Evolutionary conservation across 2,113 vertebrate species (phyloP).

Genomic region (Nymphicus hollandicus): DNA sequence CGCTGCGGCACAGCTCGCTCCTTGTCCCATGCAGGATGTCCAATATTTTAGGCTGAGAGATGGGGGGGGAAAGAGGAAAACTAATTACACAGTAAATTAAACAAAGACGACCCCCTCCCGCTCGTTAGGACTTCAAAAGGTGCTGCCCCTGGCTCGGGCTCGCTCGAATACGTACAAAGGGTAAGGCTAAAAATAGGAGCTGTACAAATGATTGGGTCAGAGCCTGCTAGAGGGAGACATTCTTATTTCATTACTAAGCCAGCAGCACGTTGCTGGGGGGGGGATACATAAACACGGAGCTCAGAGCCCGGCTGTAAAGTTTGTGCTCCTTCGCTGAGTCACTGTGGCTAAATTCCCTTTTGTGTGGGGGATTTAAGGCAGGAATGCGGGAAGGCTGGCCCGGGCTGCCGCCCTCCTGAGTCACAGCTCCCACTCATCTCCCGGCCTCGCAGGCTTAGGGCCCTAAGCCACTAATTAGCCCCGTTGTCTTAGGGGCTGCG

Average conservation of each 20-base stretch:
- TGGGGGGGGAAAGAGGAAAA: background rate
- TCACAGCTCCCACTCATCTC: background rate
- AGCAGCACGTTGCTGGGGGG: background rate
- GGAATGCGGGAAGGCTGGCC: background rate
- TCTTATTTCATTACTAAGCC: conserved; percentile 39
- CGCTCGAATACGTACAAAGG: background rate
- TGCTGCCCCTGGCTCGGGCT: background rate
- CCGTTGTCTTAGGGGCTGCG: background rate
- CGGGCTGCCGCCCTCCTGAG: background rate
- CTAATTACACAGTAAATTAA: conserved; percentile 5
- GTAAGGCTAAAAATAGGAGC: conserved; percentile 44
- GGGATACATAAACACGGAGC: background rate
- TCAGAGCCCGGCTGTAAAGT: conserved; percentile 45
- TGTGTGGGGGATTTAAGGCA: background rate
- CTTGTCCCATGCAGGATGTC: background rate
- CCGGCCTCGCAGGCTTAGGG: background rate
- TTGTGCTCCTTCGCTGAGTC: conserved; percentile 38
- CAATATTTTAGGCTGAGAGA: conserved; percentile 5
- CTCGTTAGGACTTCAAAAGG: background rate
- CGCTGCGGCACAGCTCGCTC: background rate
- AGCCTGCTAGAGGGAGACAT: conserved; percentile 35
- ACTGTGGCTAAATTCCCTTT: background rate
- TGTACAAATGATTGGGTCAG: background rate
- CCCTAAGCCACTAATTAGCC: background rate
- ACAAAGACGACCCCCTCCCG: background rate